Evolutionary conservation across 2,113 vertebrate species (phyloP), one percentile per base, ranked within the genome.

Genomic region (Indicator maculatus): DNA sequence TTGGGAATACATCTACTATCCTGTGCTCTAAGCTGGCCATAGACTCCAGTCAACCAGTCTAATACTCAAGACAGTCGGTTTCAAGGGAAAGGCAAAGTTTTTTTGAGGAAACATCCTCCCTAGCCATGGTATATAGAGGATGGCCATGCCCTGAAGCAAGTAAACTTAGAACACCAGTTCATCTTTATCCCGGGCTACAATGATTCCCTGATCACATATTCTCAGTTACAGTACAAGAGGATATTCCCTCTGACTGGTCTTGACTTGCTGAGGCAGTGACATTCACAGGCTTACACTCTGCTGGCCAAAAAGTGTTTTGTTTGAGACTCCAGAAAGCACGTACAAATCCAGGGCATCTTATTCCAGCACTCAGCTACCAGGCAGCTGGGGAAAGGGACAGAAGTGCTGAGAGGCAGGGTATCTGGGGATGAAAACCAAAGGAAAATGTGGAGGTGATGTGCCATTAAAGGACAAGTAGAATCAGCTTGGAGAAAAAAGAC

Each of bases 81-180:
- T 70, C 55, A 70, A 77, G 9, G 33, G 60, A 73, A 77, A 84
- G 31, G 11, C 74, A 81, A 73, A 77, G 18, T 33, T 53, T 33
- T 65, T 65, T 17, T 5, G 38, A 33, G 55, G 38, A 88, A 72
- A 30, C 8, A 47, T 28, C 26, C 21, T 76, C 23, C 79, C 76
- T 26, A 61, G 30, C 44, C 16, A 11, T 15, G 10, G 20, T 45
- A 39, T 0, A 0, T 7, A 61, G 19, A 44, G 44, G 21, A 13
- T 50, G 38, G 17, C 44, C 4, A 2, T 81, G 38, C 28, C 63
- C 8, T 12, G 23, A 21, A 80, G 26, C 9, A 83, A 89, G 55
- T n/a, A 50, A 72, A 18, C 41, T 88, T 58, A 63, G 58, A 78
- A n/a, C 14, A 79, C 53, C 0, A 0, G 8, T 55, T 83, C 38